These are phyloP conservation scores for Rhynchonycteris naso DNA, from an alignment of 2,797 vertebrate genomes.

Conservation along the genomic window DNA sequence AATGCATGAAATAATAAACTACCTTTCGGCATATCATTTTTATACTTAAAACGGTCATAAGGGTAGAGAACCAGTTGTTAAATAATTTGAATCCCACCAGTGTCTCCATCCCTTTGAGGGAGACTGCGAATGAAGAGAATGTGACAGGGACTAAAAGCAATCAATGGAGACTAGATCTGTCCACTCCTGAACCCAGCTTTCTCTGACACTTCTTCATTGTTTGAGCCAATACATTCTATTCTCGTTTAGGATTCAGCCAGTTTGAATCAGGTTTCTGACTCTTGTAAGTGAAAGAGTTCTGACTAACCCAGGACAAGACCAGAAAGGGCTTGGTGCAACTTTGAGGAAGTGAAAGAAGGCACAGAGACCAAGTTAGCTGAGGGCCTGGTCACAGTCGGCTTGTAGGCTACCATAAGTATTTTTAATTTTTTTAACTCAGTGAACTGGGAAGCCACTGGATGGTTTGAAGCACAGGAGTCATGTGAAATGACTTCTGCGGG, in stretches of 20 bases:
- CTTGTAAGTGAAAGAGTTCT: not conserved
- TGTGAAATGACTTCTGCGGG: not conserved
- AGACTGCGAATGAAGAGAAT: not conserved
- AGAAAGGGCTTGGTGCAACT: not conserved
- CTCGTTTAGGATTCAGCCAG: not conserved
- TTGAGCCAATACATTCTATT: not conserved
- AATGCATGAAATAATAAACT: too few relatives aligned
- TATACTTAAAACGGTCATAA: too few relatives aligned
- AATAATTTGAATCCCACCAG: too few relatives aligned
- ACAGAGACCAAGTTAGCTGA: not conserved
- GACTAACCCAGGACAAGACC: not conserved
- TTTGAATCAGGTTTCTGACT: not conserved
- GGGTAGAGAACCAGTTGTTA: too few relatives aligned
- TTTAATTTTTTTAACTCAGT: not conserved
- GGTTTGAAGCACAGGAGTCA: not conserved
- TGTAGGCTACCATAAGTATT: not conserved
- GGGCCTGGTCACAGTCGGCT: not conserved
- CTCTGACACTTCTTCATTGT: not conserved
- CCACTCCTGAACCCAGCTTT: not conserved
- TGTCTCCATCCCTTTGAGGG: not conserved
- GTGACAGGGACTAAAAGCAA: too few relatives aligned
- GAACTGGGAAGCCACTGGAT: not conserved
- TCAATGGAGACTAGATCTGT: fast-evolving
- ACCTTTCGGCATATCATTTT: too few relatives aligned
- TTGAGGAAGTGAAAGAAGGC: conserved; percentile 63